These are phyloP conservation scores for Lissocephala sabroskyi DNA, from an alignment of 2,888 invertebrate genomes.

Conservation along the genomic window DNA sequence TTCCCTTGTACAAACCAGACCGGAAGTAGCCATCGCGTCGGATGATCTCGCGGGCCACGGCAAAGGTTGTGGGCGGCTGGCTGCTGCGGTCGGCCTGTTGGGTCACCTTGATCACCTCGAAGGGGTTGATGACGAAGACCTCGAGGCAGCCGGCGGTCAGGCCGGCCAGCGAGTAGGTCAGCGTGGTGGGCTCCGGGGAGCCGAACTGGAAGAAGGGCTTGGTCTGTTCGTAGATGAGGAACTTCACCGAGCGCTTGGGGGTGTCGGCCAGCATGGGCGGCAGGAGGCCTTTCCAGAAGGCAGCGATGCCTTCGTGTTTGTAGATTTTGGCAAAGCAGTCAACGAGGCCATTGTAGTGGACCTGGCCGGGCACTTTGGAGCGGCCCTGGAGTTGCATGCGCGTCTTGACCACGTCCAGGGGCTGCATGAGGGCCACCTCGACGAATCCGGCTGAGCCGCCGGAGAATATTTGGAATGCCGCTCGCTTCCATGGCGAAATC, in stretches of 20 bases:
- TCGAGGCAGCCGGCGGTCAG: slow-evolving; percentile 93
- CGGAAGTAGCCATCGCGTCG: slow-evolving; percentile 84
- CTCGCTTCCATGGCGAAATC: slow-evolving; percentile 57
- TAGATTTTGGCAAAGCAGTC: too few species aligned
- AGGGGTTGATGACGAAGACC: slow-evolving; percentile 92
- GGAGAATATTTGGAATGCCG: slow-evolving; percentile 73
- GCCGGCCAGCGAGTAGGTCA: slow-evolving; percentile 93
- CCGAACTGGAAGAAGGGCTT: slow-evolving; percentile 89
- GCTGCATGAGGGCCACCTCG: slow-evolving; percentile 97
- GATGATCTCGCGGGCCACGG: slow-evolving; percentile 86
- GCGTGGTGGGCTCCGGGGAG: slow-evolving; percentile 81
- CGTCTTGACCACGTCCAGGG: slow-evolving; percentile 94
- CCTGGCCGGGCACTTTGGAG: slow-evolving; percentile 16
- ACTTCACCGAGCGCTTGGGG: slow-evolving; percentile 95
- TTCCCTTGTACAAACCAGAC: slow-evolving; percentile 87
- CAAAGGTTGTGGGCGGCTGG: slow-evolving; percentile 82
- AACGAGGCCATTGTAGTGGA: too few species aligned
- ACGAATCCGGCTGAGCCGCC: slow-evolving; percentile 95
- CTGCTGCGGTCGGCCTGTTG: slow-evolving; percentile 82
- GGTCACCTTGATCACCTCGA: slow-evolving; percentile 96
- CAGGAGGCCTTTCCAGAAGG: slow-evolving; percentile 95
- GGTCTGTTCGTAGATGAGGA: slow-evolving; percentile 94
- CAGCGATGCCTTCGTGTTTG: too few species aligned
- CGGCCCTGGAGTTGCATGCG: slow-evolving; percentile 83
- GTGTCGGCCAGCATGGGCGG: slow-evolving; percentile 96